phyloP scores from a whole-genome alignment of 2,797 vertebrate species.

The Betta splendens region DNA sequence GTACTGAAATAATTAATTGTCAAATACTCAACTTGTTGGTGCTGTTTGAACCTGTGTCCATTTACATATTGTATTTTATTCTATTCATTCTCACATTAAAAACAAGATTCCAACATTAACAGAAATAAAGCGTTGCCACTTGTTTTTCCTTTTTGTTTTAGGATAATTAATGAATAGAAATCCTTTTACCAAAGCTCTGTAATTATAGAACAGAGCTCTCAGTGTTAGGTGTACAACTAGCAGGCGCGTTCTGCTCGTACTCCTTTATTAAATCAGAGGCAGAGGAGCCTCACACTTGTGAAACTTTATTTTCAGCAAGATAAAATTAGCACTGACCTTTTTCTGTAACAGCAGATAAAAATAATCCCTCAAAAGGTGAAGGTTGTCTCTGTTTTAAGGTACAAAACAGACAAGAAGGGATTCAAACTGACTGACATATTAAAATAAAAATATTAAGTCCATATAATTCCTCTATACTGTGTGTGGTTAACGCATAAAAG shows the following conservation, averaged over 20 bases:
- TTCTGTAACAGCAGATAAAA: constrained; percentile 7
- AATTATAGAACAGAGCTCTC: constrained; percentile 4
- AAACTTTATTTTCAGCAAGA: constrained; percentile 38
- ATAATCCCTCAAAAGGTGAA: constrained; percentile 29
- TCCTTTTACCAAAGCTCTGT: background rate
- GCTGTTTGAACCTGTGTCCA: background rate
- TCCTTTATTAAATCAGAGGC: constrained; percentile 28
- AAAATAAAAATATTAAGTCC: constrained; percentile 1
- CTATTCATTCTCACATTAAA: background rate
- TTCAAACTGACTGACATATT: background rate
- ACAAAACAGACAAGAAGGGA: constrained; percentile 21
- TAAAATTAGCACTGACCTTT: constrained; percentile 46
- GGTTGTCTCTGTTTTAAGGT: constrained; percentile 9
- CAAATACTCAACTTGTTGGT: background rate
- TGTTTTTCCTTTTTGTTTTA: background rate
- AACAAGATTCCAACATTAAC: background rate
- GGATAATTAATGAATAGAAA: background rate
- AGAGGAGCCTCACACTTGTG: constrained; percentile 1
- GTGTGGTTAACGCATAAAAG: background rate
- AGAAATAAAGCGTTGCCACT: background rate
- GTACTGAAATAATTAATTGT: background rate
- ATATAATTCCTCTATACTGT: background rate
- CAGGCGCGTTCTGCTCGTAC: constrained; percentile 3
- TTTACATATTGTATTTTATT: constrained; percentile 2
- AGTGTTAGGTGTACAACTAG: constrained; percentile 9